Conservation (phyloP, 2,797 vertebrate species). For the Alexandromys oeconomus region DNA sequence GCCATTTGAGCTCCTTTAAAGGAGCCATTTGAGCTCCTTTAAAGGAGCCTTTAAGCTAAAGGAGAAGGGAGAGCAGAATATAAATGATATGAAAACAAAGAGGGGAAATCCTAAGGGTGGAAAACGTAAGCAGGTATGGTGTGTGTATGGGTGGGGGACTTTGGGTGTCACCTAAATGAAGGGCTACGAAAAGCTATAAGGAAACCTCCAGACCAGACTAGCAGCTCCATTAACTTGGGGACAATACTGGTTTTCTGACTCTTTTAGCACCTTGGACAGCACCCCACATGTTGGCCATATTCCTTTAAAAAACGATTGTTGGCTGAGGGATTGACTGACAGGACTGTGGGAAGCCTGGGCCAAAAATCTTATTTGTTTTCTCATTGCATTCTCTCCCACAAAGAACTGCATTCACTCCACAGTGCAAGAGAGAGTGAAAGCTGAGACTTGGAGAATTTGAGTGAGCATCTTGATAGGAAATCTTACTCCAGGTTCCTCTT, state of each 20-base stretch:
- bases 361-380: neutral
- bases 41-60: neutral
- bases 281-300: fast-evolving
- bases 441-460: neutral
- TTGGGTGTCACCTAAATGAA: neutral
- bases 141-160: neutral
- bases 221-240: neutral
- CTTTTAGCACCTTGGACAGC: conserved; percentile 51
- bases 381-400: neutral
- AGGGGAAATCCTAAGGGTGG: neutral
- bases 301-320: neutral
- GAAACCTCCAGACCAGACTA: neutral
- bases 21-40: too few relatives aligned
- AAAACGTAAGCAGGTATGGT: neutral
- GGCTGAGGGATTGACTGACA: neutral
- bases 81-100: neutral
- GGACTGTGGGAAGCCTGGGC: neutral
- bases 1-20: neutral
- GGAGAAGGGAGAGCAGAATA: neutral
- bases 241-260: neutral
- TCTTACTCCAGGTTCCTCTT: neutral
- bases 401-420: neutral
- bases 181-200: neutral
- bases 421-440: neutral
- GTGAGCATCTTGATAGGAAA: neutral